These are phyloP conservation scores for Papilio elwesi DNA, from an alignment of 2,888 invertebrate species.

Conservation along the genomic window DNA sequence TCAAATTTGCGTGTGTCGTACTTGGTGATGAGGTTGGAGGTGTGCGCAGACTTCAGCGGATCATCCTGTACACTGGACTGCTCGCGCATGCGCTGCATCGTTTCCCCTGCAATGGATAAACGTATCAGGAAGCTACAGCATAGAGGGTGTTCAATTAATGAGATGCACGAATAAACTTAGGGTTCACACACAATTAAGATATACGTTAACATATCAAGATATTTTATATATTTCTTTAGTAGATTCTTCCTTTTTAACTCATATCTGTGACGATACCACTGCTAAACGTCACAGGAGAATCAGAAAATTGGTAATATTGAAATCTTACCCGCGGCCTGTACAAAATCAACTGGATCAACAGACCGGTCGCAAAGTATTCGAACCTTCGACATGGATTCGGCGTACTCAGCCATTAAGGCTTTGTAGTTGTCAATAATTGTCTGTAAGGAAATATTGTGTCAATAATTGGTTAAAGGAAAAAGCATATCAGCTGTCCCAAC, in stretches of 20 bases:
- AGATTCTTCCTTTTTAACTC: too few relatives aligned
- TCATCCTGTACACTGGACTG: conserved; percentile 59
- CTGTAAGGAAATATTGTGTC: conserved; percentile 48
- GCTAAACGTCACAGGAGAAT: too few relatives aligned
- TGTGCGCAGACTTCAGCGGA: conserved; percentile 57
- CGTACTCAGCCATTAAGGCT: conserved; percentile 89
- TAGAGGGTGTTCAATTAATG: too few relatives aligned
- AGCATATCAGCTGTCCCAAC: too few relatives aligned
- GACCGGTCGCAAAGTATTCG: conserved; percentile 97
- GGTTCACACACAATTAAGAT: too few relatives aligned
- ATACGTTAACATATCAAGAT: too few relatives aligned
- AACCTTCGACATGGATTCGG: conserved; percentile 93
- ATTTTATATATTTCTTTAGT: too few relatives aligned
- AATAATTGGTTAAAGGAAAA: neutral
- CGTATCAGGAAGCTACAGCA: conserved; percentile 1
- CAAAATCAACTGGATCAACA: conserved; percentile 97
- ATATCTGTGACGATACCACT: too few relatives aligned
- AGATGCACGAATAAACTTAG: too few relatives aligned
- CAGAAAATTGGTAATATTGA: neutral
- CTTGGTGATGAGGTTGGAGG: conserved; percentile 66
- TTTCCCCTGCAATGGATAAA: conserved; percentile 59
- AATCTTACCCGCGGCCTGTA: conserved; percentile 91
- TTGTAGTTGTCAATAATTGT: conserved; percentile 95
- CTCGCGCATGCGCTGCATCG: conserved; percentile 72
- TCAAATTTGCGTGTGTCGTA: conserved; percentile 42